Conservation (phyloP, 2,797 vertebrate genomes). For the Poeciliopsis turneri region DNA sequence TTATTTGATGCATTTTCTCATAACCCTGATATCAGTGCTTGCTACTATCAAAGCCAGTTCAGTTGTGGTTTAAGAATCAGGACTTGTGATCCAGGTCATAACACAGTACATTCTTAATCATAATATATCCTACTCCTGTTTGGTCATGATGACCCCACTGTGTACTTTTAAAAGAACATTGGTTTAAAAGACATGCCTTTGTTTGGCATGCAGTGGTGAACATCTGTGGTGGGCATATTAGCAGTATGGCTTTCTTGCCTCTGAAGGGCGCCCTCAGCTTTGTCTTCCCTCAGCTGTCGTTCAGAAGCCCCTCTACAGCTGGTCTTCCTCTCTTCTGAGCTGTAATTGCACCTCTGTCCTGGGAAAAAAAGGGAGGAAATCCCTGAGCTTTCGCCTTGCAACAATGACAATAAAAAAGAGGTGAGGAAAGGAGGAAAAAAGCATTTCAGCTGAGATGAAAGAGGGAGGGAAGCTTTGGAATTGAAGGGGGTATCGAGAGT, state of each 20-base stretch:
- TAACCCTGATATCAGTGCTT: conserved; percentile 58
- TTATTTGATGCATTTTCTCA: conserved; percentile 66
- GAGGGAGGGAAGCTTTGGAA: conserved; percentile 62
- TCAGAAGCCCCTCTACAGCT: conserved; percentile 61
- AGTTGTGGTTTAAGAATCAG: conserved; percentile 24
- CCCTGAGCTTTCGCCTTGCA: conserved; percentile 82
- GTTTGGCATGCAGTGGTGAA: conserved; percentile 39
- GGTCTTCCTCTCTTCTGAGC: conserved; percentile 75
- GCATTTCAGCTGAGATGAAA: conserved; percentile 76
- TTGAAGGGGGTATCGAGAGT: conserved; percentile 52
- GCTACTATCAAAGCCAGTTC: conserved; percentile 41
- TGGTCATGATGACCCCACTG: conserved; percentile 57
- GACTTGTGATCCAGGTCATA: conserved; percentile 41
- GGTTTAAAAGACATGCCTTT: conserved; percentile 19
- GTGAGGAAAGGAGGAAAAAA: conserved; percentile 77
- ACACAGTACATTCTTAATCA: conserved; percentile 45
- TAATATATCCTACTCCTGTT: conserved; percentile 49
- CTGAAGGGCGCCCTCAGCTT: conserved; percentile 68
- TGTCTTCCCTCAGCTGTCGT: conserved; percentile 10
- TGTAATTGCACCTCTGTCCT: conserved; percentile 86
- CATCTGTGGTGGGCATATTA: conserved; percentile 1
- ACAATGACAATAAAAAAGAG: conserved; percentile 83
- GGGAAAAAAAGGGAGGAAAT: conserved; percentile 87
- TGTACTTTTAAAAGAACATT: conserved; percentile 21
- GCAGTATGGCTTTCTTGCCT: conserved; percentile 52